phyloP scores from a whole-genome alignment of 2,888 invertebrate species.

The Eupithecia exiguata region DNA sequence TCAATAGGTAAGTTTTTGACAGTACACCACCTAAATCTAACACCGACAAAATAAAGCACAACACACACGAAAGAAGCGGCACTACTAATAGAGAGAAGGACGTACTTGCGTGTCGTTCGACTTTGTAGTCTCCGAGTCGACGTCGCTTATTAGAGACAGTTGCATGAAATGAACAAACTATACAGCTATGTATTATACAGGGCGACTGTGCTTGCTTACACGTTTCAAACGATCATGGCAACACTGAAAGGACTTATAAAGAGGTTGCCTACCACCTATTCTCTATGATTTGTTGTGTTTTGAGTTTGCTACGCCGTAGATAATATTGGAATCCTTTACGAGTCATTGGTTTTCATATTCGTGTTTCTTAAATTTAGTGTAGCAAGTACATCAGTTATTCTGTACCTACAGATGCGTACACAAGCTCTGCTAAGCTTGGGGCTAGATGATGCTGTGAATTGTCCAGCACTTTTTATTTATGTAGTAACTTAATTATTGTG shows the following conservation, averaged over 20 bases:
- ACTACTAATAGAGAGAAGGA: conserved; percentile 54
- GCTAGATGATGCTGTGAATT: no score
- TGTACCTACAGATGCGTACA: no score
- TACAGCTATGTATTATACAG: conserved; percentile 74
- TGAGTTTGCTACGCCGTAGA: not conserved
- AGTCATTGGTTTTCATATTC: not conserved
- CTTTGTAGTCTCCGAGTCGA: conserved; percentile 80
- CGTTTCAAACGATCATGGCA: not conserved
- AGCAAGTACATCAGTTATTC: not conserved
- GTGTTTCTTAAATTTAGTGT: not conserved
- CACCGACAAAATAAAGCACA: conserved; percentile 51
- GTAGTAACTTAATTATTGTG: not conserved
- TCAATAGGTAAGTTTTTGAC: conserved; percentile 14
- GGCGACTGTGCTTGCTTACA: conserved; percentile 39
- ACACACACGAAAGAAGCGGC: conserved; percentile 60
- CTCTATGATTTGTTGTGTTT: not conserved
- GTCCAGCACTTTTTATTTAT: no score
- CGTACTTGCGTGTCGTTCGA: conserved; percentile 82
- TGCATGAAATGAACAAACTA: conserved; percentile 84
- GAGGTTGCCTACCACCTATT: not conserved
- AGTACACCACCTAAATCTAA: conserved; percentile 45
- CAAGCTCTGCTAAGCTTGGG: no score
- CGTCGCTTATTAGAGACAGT: conserved; percentile 82
- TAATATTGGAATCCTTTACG: not conserved
- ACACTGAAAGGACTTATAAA: not conserved